A percentile compares a stretch with the other conserved stretches of the same genome.
These are phyloP conservation scores for Sandelia bainsii DNA, from an alignment of 2,797 vertebrate species.

Conservation along the genomic window DNA sequence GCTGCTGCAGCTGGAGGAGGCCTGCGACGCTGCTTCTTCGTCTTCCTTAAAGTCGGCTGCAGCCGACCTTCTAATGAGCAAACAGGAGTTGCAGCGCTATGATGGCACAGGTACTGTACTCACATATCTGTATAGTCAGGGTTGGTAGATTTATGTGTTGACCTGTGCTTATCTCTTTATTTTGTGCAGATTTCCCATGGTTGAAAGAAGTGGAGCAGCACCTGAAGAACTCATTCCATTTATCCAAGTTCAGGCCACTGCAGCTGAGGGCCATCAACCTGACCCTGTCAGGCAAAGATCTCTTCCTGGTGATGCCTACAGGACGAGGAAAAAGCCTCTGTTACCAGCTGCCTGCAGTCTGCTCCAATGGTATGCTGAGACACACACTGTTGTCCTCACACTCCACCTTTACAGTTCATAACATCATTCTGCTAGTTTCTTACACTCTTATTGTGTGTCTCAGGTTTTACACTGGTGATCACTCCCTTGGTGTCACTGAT, in stretches of 20 bases:
- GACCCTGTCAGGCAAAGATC: conserved; percentile 89
- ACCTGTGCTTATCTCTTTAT: background rate
- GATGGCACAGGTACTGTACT: conserved; percentile 86
- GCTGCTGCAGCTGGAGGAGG: conserved; percentile 84
- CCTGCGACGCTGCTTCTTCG: conserved; percentile 69
- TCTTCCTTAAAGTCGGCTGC: conserved; percentile 51
- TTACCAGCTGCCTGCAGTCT: conserved; percentile 94
- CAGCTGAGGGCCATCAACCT: conserved; percentile 93
- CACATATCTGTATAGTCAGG: background rate
- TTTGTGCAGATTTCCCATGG: conserved; percentile 91
- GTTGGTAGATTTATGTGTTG: background rate
- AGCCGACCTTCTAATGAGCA: conserved; percentile 71
- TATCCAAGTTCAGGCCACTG: conserved; percentile 89
- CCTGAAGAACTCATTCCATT: conserved; percentile 86
- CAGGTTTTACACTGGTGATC: conserved; percentile 95
- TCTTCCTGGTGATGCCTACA: conserved; percentile 97
- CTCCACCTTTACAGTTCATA: background rate
- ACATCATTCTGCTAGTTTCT: background rate
- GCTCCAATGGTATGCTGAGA: conserved; percentile 87
- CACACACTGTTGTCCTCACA: background rate
- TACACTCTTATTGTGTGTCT: background rate
- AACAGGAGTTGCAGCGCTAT: conserved; percentile 81
- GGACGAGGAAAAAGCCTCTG: conserved; percentile 97
- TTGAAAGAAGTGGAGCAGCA: conserved; percentile 84
- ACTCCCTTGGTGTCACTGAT: conserved; percentile 95